These are phyloP conservation scores for Trichomalopsis sarcophagae DNA, from an alignment of 1,140 invertebrate species.

Conservation along the genomic window DNA sequence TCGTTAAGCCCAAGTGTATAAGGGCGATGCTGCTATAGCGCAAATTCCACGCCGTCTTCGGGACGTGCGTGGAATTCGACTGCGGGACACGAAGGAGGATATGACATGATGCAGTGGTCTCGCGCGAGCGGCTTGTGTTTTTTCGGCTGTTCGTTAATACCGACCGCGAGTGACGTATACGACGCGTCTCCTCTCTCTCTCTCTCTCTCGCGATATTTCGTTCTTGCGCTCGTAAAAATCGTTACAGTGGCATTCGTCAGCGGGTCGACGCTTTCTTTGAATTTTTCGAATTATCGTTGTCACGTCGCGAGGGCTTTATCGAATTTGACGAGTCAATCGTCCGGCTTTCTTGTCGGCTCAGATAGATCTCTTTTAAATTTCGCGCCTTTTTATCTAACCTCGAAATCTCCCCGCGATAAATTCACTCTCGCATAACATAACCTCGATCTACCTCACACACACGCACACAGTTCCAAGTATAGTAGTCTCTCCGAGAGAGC, in stretches of 20 bases:
- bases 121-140: not conserved
- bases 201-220: not conserved
- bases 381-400: not conserved
- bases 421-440: too few species aligned
- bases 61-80: conserved; percentile 13
- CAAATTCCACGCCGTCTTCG: not conserved
- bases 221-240: conserved; percentile 6
- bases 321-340: conserved; percentile 3
- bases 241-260: not conserved
- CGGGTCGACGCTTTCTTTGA: not conserved
- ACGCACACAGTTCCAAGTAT: not conserved
- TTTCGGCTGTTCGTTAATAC: not conserved
- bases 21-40: not conserved
- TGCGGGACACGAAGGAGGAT: not conserved
- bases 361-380: not conserved
- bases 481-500: not conserved
- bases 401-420: too few species aligned
- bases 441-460: too few species aligned
- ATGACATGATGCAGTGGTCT: conserved; percentile 10
- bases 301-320: conserved; percentile 10
- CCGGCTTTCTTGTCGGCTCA: too few species aligned
- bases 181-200: too few species aligned
- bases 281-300: conserved; percentile 42
- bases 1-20: not conserved
- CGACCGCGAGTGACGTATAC: not conserved